These are phyloP conservation scores for Aphelenchoides besseyi DNA, from an alignment of 1,140 invertebrate species.

Conservation along the genomic window DNA sequence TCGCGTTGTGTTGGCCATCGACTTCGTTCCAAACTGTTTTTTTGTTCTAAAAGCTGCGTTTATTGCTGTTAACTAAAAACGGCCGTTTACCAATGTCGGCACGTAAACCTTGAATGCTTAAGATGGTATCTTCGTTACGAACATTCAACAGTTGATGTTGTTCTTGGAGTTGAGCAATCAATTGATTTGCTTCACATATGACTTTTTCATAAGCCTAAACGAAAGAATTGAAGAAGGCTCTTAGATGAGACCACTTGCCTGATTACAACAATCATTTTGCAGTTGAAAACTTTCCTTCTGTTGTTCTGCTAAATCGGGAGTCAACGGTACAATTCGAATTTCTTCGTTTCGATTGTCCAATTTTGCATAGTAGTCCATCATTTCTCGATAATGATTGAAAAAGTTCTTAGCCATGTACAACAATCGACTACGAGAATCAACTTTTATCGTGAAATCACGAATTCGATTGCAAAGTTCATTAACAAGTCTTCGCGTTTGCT, in stretches of 20 bases:
- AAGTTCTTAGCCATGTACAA: constrained; percentile 88
- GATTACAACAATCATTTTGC: constrained; percentile 50
- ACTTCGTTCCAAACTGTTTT: constrained; percentile 37
- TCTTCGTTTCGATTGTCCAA: constrained; percentile 29
- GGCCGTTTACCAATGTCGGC: constrained; percentile 39
- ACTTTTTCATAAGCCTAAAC: constrained; percentile 50
- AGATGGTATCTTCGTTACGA: constrained; percentile 38
- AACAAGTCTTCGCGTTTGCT: constrained; percentile 5
- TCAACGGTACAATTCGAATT: constrained; percentile 31
- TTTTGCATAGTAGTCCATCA: constrained; percentile 63
- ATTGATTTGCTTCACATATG: constrained; percentile 47
- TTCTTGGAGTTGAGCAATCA: constrained; percentile 34
- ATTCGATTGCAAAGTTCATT: constrained; percentile 13
- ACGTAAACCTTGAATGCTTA: constrained; percentile 33
- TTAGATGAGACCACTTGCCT: too few relatives aligned
- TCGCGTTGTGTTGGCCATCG: constrained; percentile 46
- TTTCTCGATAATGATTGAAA: constrained; percentile 92
- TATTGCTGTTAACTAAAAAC: background rate
- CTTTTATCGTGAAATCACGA: constrained; percentile 28
- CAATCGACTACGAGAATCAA: constrained; percentile 66
- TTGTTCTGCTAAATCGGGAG: constrained; percentile 42
- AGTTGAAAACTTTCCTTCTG: constrained; percentile 48
- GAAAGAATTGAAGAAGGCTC: constrained; percentile 29
- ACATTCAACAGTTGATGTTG: constrained; percentile 40
- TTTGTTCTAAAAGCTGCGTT: constrained; percentile 43